Conservation (phyloP, 2,888 invertebrate genomes). For the Gerris lacustris region DNA sequence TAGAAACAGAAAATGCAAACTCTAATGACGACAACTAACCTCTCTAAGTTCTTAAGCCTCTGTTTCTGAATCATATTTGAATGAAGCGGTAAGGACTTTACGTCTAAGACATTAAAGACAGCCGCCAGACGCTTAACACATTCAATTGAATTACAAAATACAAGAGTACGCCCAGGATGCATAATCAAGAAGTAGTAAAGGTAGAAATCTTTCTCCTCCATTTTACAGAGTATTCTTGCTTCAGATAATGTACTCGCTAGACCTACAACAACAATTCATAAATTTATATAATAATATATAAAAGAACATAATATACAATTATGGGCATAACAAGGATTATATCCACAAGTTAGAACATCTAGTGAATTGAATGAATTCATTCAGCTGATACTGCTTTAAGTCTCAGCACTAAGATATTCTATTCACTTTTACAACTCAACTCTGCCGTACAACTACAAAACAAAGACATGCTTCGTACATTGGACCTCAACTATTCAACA, state of each 20-base stretch:
- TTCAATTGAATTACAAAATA: conserved; percentile 89
- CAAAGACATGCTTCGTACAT: too few species aligned
- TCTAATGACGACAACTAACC: conserved; percentile 37
- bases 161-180: conserved; percentile 80
- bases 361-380: too few species aligned
- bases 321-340: conserved; percentile 3
- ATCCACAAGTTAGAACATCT: too few species aligned
- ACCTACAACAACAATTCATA: conserved; percentile 43
- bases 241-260: conserved; percentile 76
- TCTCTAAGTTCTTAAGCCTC: conserved; percentile 83
- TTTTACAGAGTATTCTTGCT: conserved; percentile 61
- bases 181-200: conserved; percentile 77
- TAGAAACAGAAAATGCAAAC: too few species aligned
- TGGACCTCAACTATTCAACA: too few species aligned
- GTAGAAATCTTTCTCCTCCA: conserved; percentile 79
- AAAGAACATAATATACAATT: conserved; percentile 9
- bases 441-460: too few species aligned
- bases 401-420: too few species aligned
- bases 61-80: conserved; percentile 90
- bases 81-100: conserved; percentile 64
- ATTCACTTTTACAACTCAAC: too few species aligned
- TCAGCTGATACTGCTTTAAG: too few species aligned
- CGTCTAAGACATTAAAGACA: conserved; percentile 42
- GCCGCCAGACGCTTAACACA: conserved; percentile 64
- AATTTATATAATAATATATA: not conserved